Percentiles rank a stretch among this genome's conserved stretches.
Evolutionary conservation across 92 coral and sea anemone species (phyloP).

Genomic region (Bergia puertoricense): DNA sequence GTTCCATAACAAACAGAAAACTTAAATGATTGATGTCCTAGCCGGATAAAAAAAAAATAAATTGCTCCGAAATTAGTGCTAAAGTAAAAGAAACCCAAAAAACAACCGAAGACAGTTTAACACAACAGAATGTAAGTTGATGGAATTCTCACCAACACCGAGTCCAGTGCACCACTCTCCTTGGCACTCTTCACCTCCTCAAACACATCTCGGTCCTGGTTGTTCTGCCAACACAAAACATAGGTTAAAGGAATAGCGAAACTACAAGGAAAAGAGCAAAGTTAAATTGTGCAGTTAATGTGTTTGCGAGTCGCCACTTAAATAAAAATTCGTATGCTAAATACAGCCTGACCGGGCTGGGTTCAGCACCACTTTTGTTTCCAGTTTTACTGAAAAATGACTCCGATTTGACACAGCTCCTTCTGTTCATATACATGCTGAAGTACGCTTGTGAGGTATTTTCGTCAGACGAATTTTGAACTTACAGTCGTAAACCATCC

Average conservation of each 20-base stretch:
- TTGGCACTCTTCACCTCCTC: slow-evolving; percentile 88
- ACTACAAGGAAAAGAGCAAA: not conserved
- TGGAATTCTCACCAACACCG: slow-evolving; percentile 67
- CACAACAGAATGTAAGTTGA: not conserved
- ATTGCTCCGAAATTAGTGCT: too few relatives aligned
- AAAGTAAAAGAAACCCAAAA: too few relatives aligned
- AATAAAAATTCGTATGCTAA: not conserved
- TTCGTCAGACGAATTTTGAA: too few relatives aligned
- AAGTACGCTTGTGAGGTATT: not conserved
- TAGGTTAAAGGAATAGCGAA: not conserved
- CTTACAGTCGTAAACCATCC: not conserved
- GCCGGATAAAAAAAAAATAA: too few relatives aligned
- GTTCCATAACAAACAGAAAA: too few relatives aligned
- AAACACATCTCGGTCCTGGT: slow-evolving; percentile 86
- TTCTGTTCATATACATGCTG: not conserved
- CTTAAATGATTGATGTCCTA: too few relatives aligned
- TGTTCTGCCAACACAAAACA: slow-evolving; percentile 55
- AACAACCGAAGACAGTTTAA: not conserved
- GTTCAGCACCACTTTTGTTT: not conserved
- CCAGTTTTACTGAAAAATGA: not conserved
- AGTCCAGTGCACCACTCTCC: slow-evolving; percentile 76
- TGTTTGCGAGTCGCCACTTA: not conserved
- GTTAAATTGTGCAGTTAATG: too few relatives aligned
- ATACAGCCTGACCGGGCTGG: not conserved
- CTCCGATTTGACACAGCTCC: not conserved